Evolutionary conservation across 2,113 vertebrate genomes (phyloP), one percentile per base, ranked within the genome.

Genomic region (human (Homo sapiens)): DNA sequence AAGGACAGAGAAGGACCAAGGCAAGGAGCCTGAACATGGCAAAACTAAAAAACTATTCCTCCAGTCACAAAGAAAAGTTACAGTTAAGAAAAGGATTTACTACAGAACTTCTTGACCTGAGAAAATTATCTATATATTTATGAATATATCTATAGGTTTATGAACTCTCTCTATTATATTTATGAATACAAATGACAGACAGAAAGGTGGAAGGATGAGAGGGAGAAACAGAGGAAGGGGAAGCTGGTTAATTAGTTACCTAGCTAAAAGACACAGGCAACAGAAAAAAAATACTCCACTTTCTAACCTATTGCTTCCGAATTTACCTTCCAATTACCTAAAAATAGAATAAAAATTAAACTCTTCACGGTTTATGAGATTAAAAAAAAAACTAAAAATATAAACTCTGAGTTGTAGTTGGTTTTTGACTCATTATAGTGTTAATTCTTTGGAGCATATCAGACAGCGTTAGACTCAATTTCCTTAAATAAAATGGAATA

Each of bases 401-500:
- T 30, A 52, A 50, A 7, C 66, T 59, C 8, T 82, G 70, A 78
- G 90, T 17, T 92, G 17, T 13, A 85, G 43, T 43, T 93, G 48
- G 3, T 79, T 94, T 93, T 84, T 82, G 66, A 92, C 48, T 90
- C 61, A 94, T 64, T 83, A 35, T 50, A 92, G 73, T 52, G 32
- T 73, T 95, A 73, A 83, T 40, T 85, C 18, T 96, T 94, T n/a
- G 5, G 27, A 89, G 16, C 8, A 32, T 48, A 81, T 76, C 32
- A 80, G 48, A 89, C 22, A 76, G 38, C 25, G 10, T 73, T 78
- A 94, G 38, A 66, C 22, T 72, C 23, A 48, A 68, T 94, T 83
- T 86, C 8, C 35, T 90, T 73, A 95, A 84, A 89, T 83, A 88
- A 96, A 96, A 94, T 52, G 38, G 35, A 14, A 94, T 22, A 79